These are phyloP conservation scores for Sternarchorhynchus goeldii DNA, from an alignment of 2,797 vertebrate genomes.

Conservation along the genomic window DNA sequence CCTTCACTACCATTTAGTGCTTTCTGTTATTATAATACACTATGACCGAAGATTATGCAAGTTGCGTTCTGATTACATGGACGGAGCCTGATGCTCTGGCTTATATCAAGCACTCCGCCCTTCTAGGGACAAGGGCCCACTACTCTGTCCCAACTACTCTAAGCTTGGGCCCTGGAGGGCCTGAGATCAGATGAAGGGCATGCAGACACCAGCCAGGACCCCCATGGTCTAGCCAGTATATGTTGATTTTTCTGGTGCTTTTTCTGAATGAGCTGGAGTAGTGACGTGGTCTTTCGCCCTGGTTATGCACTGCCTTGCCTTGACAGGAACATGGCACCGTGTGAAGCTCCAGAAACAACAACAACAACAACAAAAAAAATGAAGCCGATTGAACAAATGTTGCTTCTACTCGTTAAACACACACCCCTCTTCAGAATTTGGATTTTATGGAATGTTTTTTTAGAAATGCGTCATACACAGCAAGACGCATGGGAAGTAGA, in stretches of 20 bases:
- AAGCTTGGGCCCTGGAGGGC: constrained; percentile 52
- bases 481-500: constrained; percentile 26
- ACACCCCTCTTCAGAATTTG: constrained; percentile 3
- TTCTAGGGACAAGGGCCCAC: constrained; percentile 55
- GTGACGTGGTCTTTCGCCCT: not conserved
- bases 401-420: constrained; percentile 18
- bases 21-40: not conserved
- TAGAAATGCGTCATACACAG: constrained; percentile 13
- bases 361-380: not conserved
- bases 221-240: constrained; percentile 41
- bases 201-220: constrained; percentile 47
- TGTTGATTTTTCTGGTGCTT: constrained; percentile 38
- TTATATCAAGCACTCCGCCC: constrained; percentile 72
- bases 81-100: constrained; percentile 63
- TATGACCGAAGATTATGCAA: constrained; percentile 8
- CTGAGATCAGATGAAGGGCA: constrained; percentile 49
- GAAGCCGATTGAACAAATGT: constrained; percentile 23
- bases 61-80: constrained; percentile 10
- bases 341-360: constrained; percentile 17
- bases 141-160: too few species aligned
- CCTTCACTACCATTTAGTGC: not conserved
- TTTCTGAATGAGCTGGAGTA: constrained; percentile 40
- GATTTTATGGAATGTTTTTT: constrained; percentile 14
- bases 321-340: not conserved
- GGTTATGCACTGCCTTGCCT: constrained; percentile 27